Evolutionary conservation across 2,888 invertebrate species (phyloP).

Genomic region (Argyresthia goedartella): DNA sequence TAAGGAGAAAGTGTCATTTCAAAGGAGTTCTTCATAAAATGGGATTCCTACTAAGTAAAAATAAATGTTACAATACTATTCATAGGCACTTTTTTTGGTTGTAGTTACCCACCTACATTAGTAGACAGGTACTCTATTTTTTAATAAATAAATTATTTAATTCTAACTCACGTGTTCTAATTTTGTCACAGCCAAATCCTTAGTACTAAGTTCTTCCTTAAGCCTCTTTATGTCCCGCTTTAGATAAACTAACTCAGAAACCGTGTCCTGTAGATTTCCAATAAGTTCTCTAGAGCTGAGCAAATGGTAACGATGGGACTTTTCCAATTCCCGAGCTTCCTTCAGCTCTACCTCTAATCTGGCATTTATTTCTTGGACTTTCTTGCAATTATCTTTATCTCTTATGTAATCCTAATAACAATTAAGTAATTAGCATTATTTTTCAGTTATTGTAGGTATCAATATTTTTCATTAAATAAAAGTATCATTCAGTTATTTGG

Average conservation of each 20-base stretch:
- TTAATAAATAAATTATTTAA: too few species aligned
- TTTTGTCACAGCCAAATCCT: constrained; percentile 28
- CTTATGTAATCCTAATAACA: constrained; percentile 33
- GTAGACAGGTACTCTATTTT: too few species aligned
- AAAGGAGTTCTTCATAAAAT: not conserved
- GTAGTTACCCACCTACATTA: too few species aligned
- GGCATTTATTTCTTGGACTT: constrained; percentile 34
- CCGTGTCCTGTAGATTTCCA: constrained; percentile 53
- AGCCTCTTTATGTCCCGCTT: constrained; percentile 50
- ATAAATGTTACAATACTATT: too few species aligned
- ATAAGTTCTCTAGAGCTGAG: constrained; percentile 56
- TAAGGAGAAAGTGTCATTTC: too few species aligned
- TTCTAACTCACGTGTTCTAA: constrained; percentile 41
- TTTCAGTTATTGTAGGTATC: not conserved
- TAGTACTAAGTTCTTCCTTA: constrained; percentile 38
- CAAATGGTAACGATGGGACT: constrained; percentile 54
- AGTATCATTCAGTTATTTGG: too few species aligned
- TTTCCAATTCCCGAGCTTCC: constrained; percentile 48
- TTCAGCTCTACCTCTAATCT: constrained; percentile 46
- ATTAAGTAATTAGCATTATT: not conserved
- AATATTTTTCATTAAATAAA: not conserved
- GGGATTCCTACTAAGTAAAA: not conserved
- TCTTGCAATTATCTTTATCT: constrained; percentile 43
- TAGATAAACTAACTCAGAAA: constrained; percentile 51
- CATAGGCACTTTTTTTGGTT: too few species aligned